phyloP scores from a whole-genome alignment of 2,797 vertebrate species.

The Acanthurus lineatus region DNA sequence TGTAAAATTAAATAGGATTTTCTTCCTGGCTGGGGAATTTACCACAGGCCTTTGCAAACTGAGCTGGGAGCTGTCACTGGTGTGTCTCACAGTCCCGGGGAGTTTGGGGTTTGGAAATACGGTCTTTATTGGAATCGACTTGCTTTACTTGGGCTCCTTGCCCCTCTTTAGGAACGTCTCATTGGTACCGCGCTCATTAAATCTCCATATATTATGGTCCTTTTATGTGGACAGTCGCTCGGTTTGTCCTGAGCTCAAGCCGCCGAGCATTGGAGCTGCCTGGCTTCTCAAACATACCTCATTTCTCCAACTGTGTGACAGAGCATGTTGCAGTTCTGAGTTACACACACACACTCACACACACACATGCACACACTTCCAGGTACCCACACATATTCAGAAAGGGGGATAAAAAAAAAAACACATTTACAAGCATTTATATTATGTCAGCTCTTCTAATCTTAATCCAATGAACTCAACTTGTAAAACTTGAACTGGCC shows the following conservation, averaged over 20 bases:
- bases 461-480: not conserved
- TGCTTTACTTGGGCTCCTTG: constrained; percentile 77
- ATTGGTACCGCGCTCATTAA: constrained; percentile 77
- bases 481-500: not conserved
- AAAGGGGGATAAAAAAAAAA: not conserved
- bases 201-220: constrained; percentile 68
- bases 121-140: constrained; percentile 77
- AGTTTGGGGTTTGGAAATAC: constrained; percentile 76
- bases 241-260: constrained; percentile 39
- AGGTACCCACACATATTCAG: constrained; percentile 5
- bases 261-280: constrained; percentile 24
- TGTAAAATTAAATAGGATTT: constrained; percentile 88
- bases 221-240: constrained; percentile 74
- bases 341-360: constrained; percentile 16
- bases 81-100: constrained; percentile 70
- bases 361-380: constrained; percentile 17
- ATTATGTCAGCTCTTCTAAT: not conserved
- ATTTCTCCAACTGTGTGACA: constrained; percentile 32
- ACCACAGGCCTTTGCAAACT: constrained; percentile 80
- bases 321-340: not conserved
- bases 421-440: not conserved
- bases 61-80: constrained; percentile 81
- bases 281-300: constrained; percentile 38
- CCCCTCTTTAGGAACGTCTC: constrained; percentile 73
- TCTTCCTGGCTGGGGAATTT: constrained; percentile 81